Conservation (phyloP, 2,113 vertebrate genomes). For the Triplophysa tibetana region DNA sequence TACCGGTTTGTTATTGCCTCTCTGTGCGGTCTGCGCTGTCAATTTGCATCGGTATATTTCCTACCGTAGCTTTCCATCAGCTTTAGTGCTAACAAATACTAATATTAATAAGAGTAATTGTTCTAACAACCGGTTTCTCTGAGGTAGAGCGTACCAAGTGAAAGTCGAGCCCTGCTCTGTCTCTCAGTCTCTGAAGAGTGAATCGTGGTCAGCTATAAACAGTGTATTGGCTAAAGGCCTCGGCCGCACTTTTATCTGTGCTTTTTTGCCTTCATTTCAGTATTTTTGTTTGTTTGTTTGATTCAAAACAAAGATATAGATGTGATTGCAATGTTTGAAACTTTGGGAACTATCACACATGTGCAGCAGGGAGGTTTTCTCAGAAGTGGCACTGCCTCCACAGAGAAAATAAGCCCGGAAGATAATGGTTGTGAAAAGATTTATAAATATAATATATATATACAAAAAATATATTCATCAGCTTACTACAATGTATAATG, state of each 20-base stretch:
- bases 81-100: not conserved
- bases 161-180: not conserved
- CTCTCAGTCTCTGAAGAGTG: not conserved
- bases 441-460: too few relatives aligned
- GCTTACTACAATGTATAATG: too few relatives aligned
- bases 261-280: constrained; percentile 3
- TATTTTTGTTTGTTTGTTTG: constrained; percentile 10
- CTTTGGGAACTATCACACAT: too few relatives aligned
- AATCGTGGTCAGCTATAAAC: not conserved
- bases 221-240: not conserved
- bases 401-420: too few relatives aligned
- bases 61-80: not conserved
- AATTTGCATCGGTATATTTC: not conserved
- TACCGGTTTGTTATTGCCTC: not conserved
- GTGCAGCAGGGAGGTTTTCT: too few relatives aligned
- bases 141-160: not conserved
- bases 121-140: not conserved
- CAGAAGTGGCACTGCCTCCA: too few relatives aligned
- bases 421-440: too few relatives aligned
- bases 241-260: not conserved
- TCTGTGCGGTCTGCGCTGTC: constrained; percentile 5
- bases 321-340: not conserved
- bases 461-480: too few relatives aligned
- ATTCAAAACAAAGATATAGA: not conserved
- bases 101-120: not conserved